phyloP scores from a whole-genome alignment of 2,888 invertebrate genomes.

The Protonemura montana region DNA sequence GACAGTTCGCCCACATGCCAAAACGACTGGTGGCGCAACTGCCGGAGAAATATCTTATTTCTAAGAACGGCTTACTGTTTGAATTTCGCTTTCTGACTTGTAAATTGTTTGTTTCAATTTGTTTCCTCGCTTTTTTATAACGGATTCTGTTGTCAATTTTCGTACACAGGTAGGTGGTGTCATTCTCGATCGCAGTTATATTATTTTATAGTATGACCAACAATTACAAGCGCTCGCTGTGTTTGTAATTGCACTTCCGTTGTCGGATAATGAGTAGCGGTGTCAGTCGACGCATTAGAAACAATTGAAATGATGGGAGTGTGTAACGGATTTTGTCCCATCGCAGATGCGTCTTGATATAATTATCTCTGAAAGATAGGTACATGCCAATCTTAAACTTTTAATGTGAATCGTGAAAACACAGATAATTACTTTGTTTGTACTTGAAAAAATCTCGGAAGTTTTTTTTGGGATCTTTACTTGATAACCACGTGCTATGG shows the following conservation, averaged over 20 bases:
- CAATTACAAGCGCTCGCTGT: not conserved
- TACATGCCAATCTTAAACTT: not conserved
- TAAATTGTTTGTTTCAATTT: not conserved
- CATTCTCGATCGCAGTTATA: not conserved
- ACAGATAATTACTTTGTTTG: not conserved
- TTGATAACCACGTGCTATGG: no score
- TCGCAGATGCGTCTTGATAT: not conserved
- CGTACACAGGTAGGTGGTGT: not conserved
- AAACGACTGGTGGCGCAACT: no score
- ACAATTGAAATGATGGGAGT: not conserved
- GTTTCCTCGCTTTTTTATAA: not conserved
- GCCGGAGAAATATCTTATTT: no score
- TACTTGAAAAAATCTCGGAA: no score
- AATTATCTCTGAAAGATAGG: not conserved
- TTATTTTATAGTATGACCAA: not conserved
- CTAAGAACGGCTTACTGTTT: no score
- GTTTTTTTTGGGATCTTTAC: no score
- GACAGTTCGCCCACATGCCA: no score
- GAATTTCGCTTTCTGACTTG: not conserved
- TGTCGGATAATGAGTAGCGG: not conserved
- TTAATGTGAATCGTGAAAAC: not conserved
- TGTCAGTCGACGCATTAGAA: not conserved
- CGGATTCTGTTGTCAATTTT: not conserved
- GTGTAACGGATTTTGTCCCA: not conserved
- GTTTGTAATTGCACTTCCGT: not conserved